A percentile compares a stretch with the other conserved stretches of the same genome.
phyloP scores from a whole-genome alignment of 2,888 invertebrate species.

The Oxystoma pomonae region DNA sequence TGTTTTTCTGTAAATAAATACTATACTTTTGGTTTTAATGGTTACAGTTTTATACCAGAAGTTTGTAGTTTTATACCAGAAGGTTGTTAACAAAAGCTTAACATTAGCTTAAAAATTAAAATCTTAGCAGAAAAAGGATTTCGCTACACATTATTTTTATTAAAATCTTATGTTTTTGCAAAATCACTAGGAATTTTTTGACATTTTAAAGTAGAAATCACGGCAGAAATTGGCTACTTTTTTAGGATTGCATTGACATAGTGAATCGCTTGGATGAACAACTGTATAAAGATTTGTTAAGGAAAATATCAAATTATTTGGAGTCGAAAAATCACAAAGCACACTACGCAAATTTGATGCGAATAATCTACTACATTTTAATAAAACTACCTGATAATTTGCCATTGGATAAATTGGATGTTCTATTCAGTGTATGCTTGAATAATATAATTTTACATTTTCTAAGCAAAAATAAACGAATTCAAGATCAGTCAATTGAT shows the following conservation, averaged over 20 bases:
- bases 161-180: no score
- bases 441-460: constrained; percentile 27
- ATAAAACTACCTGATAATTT: constrained; percentile 22
- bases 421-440: constrained; percentile 25
- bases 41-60: no score
- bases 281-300: constrained; percentile 29
- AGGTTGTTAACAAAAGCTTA: no score
- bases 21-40: no score
- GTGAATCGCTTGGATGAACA: constrained; percentile 26
- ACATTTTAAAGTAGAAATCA: no score
- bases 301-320: constrained; percentile 27
- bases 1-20: no score
- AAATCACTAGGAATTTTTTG: no score
- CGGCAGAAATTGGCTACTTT: no score
- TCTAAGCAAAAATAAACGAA: constrained; percentile 21
- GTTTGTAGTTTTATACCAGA: no score
- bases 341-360: constrained; percentile 26
- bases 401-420: constrained; percentile 24
- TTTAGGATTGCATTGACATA: constrained; percentile 30
- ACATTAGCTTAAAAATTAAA: no score
- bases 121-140: no score
- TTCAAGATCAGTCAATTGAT: constrained; percentile 24
- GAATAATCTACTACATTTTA: constrained; percentile 23
- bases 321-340: constrained; percentile 28
- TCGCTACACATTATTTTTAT: no score